phyloP scores from a whole-genome alignment of 2,888 invertebrate genomes.

The Galerucella pusilla region DNA sequence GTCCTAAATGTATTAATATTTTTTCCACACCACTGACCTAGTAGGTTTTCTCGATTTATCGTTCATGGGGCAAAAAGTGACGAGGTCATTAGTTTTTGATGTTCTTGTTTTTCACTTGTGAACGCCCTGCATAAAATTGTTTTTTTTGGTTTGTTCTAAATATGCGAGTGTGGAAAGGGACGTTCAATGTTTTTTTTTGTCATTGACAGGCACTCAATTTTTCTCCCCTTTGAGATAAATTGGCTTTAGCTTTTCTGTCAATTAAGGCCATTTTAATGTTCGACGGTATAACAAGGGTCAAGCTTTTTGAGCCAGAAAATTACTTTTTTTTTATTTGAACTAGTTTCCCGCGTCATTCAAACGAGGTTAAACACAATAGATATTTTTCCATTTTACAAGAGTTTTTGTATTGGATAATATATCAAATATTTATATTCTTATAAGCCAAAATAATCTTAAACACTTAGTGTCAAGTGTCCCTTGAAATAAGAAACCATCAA shows the following conservation, averaged over 20 bases:
- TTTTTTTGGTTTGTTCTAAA: neutral
- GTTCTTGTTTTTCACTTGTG: constrained; percentile 16
- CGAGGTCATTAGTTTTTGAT: neutral
- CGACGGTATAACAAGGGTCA: neutral
- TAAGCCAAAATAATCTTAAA: too few relatives aligned
- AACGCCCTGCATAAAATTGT: constrained; percentile 16
- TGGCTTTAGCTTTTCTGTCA: neutral
- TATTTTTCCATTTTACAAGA: neutral
- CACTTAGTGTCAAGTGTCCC: too few relatives aligned
- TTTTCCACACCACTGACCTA: neutral
- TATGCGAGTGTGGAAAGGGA: neutral
- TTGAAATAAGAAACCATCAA: too few relatives aligned
- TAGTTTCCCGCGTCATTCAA: neutral
- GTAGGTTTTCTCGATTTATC: constrained; percentile 24
- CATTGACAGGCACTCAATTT: neutral
- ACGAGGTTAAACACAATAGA: neutral
- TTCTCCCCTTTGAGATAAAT: neutral
- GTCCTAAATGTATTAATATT: neutral
- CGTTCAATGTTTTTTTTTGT: neutral
- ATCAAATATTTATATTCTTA: too few relatives aligned
- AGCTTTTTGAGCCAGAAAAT: neutral
- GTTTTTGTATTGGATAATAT: too few relatives aligned
- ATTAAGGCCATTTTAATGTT: neutral
- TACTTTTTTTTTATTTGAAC: neutral
- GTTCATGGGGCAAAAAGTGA: constrained; percentile 20